Base-by-base conservation (phyloP, 1,140 invertebrate genomes). In the Leptoteleia sp. region DNA sequence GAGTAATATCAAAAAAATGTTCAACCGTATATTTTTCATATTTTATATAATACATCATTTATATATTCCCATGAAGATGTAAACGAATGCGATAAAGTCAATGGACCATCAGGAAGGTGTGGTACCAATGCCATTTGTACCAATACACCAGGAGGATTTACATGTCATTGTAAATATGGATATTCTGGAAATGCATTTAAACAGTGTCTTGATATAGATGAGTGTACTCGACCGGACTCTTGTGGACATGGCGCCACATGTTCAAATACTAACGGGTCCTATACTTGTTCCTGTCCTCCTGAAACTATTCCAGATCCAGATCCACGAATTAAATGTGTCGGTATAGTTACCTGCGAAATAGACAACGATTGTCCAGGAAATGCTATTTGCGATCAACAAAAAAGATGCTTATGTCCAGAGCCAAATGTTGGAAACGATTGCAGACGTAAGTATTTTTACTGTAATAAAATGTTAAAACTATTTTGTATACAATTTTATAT, bases 391-490 rank as follows among this genome's bases (percentile, higher is more conserved):
- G 94, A 96, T 82, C 81, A 89, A 2, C 91, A 93, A 57, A 92
- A 93, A 61, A 92, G 94, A 76, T 98, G 96, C 84, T 87, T 96
- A 12, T 97, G 96, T 85, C 96, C 95, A 1, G 95, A 96, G 81
- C 96, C 96, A 0, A 97, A 97, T 83, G 91, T 96, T 80, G 96
- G 96, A 81, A 95, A 96, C 75, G 95, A 97, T 85, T 98, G 96
- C 79, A 93, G 96, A 90, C 96, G 95, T 96, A 92, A 93, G 94
- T 43, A 5, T 5, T 22, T 22, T 22, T 22, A 5, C 5, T 22
- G 19, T 3, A 22, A 22, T 22, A 22, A 5, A 22, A 22, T 22
- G 2, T 22, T 22, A 5, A 22, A 22, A 22, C n/a, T n/a, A n/a
- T n/a, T n/a, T n/a, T n/a, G n/a, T n/a, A n/a, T 22, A 22, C 5